Evolutionary conservation across 2,888 invertebrate genomes (phyloP), one percentile per base, ranked within the genome.

Genomic region (Branchipolynoe longqiensis): DNA sequence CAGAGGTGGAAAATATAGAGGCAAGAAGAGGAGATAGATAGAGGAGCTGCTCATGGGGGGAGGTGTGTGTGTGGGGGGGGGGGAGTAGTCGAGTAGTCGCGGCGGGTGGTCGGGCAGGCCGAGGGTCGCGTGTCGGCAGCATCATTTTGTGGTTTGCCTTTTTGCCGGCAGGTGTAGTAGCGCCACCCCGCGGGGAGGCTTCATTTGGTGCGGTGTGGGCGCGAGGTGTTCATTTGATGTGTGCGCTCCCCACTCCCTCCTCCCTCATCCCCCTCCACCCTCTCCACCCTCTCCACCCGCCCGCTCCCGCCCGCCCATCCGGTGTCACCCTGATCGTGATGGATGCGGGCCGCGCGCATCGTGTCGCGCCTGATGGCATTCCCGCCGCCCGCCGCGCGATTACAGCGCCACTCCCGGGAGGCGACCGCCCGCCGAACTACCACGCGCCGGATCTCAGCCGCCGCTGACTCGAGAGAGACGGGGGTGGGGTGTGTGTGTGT

Each of bases 201-300:
- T 78, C 78, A 78, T 78, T 48, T 41, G 78, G 78, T 78, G 3
- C 28, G 2, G 78, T 41, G 28, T 28, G 18, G 36, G 33, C 1
- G 78, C 12, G 78, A 78, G 78, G 78, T 78, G 78, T 78, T 78
- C 48, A 78, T 78, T 78, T 78, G 78, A 78, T 78, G 78, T 78
- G 78, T 78, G 28, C 54, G n/a, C n/a, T n/a, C n/a, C n/a, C n/a
- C n/a, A n/a, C n/a, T n/a, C n/a, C n/a, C n/a, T n/a, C n/a, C n/a
- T n/a, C n/a, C n/a, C n/a, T n/a, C n/a, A 8, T 28, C 73, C 25
- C 41, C 38, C 73, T 22, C 73, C 25, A n/a, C 25, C 38, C n/a
- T 31, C 18, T 48, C 78, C 78, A 78, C 48, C 22, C 14, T n/a
- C n/a, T n/a, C n/a, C n/a, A n/a, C n/a, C n/a, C 25, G 54, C 73